These are phyloP conservation scores for Antitype chi DNA, from an alignment of 2,888 invertebrate species.

Conservation along the genomic window DNA sequence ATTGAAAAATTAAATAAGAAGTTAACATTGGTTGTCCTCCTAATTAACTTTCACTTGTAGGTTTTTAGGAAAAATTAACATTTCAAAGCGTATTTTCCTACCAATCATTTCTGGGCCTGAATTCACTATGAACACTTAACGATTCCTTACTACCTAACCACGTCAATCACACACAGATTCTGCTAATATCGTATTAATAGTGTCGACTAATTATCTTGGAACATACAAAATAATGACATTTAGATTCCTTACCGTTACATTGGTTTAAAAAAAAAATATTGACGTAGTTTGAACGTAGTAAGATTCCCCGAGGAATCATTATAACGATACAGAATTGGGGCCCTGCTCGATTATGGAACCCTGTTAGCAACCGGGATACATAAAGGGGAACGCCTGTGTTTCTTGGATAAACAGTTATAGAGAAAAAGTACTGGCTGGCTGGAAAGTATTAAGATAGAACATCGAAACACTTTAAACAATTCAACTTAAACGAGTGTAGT, in stretches of 20 bases:
- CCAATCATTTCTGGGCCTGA: background rate
- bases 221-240: too few relatives aligned
- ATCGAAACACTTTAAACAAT: background rate
- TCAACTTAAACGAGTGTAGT: background rate
- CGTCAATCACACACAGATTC: too few relatives aligned
- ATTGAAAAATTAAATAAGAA: background rate
- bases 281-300: too few relatives aligned
- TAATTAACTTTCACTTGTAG: background rate
- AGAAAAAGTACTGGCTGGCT: background rate
- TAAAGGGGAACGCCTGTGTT: background rate
- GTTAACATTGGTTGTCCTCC: background rate
- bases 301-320: too few relatives aligned
- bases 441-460: too few relatives aligned
- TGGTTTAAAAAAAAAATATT: too few relatives aligned
- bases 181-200: too few relatives aligned
- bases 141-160: too few relatives aligned
- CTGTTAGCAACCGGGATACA: background rate
- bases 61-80: background rate
- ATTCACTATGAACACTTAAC: too few relatives aligned
- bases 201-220: too few relatives aligned
- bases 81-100: background rate
- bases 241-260: too few relatives aligned
- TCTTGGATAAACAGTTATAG: background rate
- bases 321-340: too few relatives aligned
- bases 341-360: constrained; percentile 16